phyloP scores from a whole-genome alignment of 30 jellyfish, hydroid and myxozoan genomes.

The Nemopilema nomurai region DNA sequence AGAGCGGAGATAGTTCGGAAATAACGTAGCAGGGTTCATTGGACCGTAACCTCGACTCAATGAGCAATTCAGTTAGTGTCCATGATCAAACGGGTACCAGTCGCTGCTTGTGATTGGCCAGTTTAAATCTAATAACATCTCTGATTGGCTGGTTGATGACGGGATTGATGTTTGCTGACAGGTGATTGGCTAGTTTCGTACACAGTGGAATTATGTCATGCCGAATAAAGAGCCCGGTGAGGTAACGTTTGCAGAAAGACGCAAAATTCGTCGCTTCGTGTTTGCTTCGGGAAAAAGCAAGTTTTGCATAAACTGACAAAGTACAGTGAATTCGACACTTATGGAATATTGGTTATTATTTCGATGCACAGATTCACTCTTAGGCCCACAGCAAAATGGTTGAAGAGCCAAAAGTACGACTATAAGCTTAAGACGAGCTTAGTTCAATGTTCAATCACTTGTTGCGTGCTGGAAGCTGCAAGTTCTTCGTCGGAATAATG shows the following conservation, averaged over 20 bases:
- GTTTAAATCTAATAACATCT: background rate
- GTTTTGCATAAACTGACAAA: too few species aligned
- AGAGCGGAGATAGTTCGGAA: constrained; percentile 29
- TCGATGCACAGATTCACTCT: too few species aligned
- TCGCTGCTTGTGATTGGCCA: constrained; percentile 30
- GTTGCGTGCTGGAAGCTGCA: too few species aligned
- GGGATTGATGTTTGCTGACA: constrained; percentile 22
- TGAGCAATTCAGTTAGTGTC: constrained; percentile 46
- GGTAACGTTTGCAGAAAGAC: constrained; percentile 39
- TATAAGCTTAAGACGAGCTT: too few species aligned
- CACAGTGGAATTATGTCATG: constrained; percentile 53
- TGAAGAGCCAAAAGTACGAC: too few species aligned
- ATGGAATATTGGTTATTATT: too few species aligned
- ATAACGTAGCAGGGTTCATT: constrained; percentile 45
- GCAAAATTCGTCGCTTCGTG: too few species aligned
- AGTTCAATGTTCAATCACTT: too few species aligned
- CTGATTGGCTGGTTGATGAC: constrained; percentile 56
- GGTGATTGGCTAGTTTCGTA: constrained; percentile 43
- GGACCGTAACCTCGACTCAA: constrained; percentile 44
- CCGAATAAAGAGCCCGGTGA: constrained; percentile 29
- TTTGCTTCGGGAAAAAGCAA: too few species aligned
- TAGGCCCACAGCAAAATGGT: too few species aligned
- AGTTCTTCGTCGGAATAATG: too few species aligned
- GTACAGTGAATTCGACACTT: too few species aligned
- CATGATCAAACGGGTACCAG: constrained; percentile 74